These are phyloP conservation scores for Mercenaria mercenaria DNA, from an alignment of 1,140 invertebrate species.

Conservation along the genomic window DNA sequence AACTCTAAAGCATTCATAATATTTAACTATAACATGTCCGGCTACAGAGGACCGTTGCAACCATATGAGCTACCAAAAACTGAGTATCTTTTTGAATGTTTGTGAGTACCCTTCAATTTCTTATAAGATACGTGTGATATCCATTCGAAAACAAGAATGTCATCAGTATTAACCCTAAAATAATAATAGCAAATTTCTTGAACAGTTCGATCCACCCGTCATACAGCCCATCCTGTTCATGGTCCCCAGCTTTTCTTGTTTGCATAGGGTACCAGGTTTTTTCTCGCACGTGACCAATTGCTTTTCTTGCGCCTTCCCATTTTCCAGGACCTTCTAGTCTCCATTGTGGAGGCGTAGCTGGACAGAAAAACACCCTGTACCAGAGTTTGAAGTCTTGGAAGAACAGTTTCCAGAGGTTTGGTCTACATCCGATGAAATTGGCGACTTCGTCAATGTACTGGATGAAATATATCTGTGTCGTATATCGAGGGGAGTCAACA, in stretches of 20 bases:
- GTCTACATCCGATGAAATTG: slow-evolving; percentile 66
- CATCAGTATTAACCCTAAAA: slow-evolving; percentile 32
- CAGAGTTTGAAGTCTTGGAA: slow-evolving; percentile 64
- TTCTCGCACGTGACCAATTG: slow-evolving; percentile 78
- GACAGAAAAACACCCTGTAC: slow-evolving; percentile 79
- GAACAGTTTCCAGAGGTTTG: slow-evolving; percentile 68
- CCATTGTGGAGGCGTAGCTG: slow-evolving; percentile 86
- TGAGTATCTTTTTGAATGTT: too few species aligned
- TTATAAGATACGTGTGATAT: slow-evolving; percentile 57
- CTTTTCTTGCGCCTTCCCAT: slow-evolving; percentile 85
- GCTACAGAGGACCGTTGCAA: too few species aligned
- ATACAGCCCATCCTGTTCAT: slow-evolving; percentile 69
- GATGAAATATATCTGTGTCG: slow-evolving; percentile 70
- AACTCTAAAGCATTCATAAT: too few species aligned
- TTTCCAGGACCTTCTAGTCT: slow-evolving; percentile 84
- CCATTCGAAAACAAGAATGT: slow-evolving; percentile 50
- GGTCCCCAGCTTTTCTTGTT: slow-evolving; percentile 63
- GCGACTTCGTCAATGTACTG: slow-evolving; percentile 71
- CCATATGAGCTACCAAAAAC: too few species aligned
- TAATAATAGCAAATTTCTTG: slow-evolving; percentile 41
- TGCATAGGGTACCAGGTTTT: slow-evolving; percentile 70
- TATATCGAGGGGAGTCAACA: slow-evolving; percentile 69
- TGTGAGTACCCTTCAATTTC: slow-evolving; percentile 18
- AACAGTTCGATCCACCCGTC: slow-evolving; percentile 73
- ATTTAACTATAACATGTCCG: too few species aligned